Evolutionary conservation across 2,113 vertebrate species (phyloP), one percentile per base, ranked within the genome.

Genomic region (Leucoraja erinaceus): DNA sequence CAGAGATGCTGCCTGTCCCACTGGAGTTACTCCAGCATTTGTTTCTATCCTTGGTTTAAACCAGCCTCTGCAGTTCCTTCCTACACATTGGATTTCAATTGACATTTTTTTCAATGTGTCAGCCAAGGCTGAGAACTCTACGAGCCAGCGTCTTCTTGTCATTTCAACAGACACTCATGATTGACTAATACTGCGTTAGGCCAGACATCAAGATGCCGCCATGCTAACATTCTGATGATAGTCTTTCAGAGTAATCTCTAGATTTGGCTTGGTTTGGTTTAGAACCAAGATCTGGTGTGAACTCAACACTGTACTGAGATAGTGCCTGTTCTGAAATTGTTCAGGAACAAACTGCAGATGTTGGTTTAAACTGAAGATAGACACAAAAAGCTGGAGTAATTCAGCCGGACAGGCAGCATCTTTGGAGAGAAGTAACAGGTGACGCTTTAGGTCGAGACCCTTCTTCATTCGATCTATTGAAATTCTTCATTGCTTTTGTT

Each of bases 151-250:
- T n/a, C n/a, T 88, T 88, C 59, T n/a, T 63, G 59, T 20, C 5
- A n/a, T n/a, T 88, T 88, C 83, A 88, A 88, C 59, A 28, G 59
- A 88, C 28, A 66, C 59, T 88, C 83, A 63, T 59, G 12, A 66
- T 88, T n/a, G 83, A 88, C 59, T 66, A 63, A 88, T 88, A 18
- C 83, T 63, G 20, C 31, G 14, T 31, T 88, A 28, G 28, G 83
- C 59, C 83, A 63, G 31, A 88, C 18, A 5, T 59, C n/a, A 63
- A 63, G 83, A 88, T 63, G 14, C 31, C 59, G 63, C 83, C n/a
- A 31, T 63, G 83, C 59, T 88, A 31, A 56, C 28, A 63, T 63
- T 63, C 59, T 88, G 83, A 0, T 86, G 56, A 63, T 31, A 63
- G 59, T 8, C 63, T 63, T 88, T 88, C 3, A 28, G 28, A 88